Percentiles rank a stretch among this genome's conserved stretches.
These are phyloP conservation scores for Pseudopodoces humilis DNA, from an alignment of 2,113 vertebrate species.

Conservation along the genomic window DNA sequence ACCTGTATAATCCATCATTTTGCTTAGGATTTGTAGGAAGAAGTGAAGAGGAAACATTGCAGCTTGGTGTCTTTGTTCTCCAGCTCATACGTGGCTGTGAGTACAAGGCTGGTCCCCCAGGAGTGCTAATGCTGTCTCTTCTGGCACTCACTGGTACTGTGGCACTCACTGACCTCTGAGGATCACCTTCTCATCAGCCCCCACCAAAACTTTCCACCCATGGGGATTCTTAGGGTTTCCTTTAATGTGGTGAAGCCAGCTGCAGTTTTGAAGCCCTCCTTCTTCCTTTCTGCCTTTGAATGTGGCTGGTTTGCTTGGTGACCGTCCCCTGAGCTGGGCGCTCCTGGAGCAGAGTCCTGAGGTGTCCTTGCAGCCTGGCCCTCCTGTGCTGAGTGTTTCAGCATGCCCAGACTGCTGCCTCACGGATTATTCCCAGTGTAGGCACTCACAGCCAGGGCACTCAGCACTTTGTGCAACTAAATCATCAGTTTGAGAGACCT, in stretches of 20 bases:
- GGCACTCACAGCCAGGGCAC: neutral
- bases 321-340: fast-evolving
- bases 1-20: neutral
- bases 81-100: neutral
- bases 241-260: neutral
- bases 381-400: neutral
- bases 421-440: neutral
- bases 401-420: neutral
- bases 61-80: neutral
- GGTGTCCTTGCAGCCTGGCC: fast-evolving
- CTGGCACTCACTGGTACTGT: neutral
- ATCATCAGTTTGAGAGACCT: neutral
- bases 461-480: neutral
- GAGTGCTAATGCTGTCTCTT: neutral
- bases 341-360: neutral
- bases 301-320: neutral
- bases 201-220: neutral
- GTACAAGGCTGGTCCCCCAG: neutral
- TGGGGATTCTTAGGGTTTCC: neutral
- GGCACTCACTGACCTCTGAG: neutral
- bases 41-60: neutral
- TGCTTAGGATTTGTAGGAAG: neutral
- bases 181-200: neutral
- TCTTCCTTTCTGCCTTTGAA: neutral
- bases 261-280: neutral